These are phyloP conservation scores for Idaea biselata DNA, from an alignment of 2,888 invertebrate species.

Conservation along the genomic window DNA sequence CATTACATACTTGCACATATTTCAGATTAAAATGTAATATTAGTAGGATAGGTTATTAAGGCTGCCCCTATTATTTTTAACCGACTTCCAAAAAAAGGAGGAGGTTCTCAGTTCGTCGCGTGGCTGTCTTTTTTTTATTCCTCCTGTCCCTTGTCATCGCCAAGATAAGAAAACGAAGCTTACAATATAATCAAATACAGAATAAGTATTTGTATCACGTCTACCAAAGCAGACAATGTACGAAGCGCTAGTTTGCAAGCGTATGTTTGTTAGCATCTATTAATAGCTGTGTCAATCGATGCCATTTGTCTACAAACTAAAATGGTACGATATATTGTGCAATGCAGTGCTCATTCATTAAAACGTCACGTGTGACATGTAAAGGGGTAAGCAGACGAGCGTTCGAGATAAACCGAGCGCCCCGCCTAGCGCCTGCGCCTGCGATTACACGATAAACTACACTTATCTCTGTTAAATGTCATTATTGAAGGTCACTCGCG, in stretches of 20 bases:
- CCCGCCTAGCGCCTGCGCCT: neutral
- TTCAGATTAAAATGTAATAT: no score
- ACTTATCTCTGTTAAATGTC: slow-evolving; percentile 12
- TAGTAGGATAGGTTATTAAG: no score
- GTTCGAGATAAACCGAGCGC: slow-evolving; percentile 16
- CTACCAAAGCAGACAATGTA: slow-evolving; percentile 2
- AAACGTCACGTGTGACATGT: slow-evolving; percentile 39
- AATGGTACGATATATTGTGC: slow-evolving; percentile 52
- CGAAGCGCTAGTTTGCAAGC: slow-evolving; percentile 11
- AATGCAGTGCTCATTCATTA: slow-evolving; percentile 53
- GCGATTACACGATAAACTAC: neutral
- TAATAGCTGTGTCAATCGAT: slow-evolving; percentile 60
- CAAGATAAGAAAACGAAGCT: no score
- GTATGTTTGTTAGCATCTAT: slow-evolving; percentile 33
- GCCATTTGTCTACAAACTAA: slow-evolving; percentile 51
- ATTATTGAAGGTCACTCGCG: slow-evolving; percentile 23
- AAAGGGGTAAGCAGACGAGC: slow-evolving; percentile 27
- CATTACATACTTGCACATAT: no score
- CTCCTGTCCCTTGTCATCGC: no score
- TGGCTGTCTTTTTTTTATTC: no score
- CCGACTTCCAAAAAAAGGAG: no score
- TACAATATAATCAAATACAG: neutral
- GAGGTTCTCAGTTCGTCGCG: no score
- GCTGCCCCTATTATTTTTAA: no score
- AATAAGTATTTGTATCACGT: slow-evolving; percentile 3